phyloP scores from a whole-genome alignment of 1,140 invertebrate genomes.

The Panagrolaimus sp. region DNA sequence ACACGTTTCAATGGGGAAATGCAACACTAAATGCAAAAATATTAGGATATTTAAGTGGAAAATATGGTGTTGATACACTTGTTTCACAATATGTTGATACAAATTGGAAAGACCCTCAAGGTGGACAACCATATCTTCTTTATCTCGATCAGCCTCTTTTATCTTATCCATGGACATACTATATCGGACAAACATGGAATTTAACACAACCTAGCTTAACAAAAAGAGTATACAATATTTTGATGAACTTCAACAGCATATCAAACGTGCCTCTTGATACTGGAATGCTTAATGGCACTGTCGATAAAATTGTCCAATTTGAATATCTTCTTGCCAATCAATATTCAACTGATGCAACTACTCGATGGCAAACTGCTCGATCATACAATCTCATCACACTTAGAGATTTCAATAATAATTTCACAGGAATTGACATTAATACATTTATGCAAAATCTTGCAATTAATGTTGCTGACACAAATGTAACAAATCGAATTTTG shows the following conservation, averaged over 20 bases:
- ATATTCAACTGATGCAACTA: slow-evolving; percentile 1
- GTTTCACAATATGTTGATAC: background rate
- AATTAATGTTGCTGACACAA: background rate
- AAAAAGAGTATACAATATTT: background rate
- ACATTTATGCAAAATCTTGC: background rate
- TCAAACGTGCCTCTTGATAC: background rate
- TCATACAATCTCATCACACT: background rate
- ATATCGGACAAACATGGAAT: background rate
- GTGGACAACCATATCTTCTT: background rate
- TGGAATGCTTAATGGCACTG: background rate
- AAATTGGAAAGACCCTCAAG: background rate
- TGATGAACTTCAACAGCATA: background rate
- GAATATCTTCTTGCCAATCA: slow-evolving; percentile 9
- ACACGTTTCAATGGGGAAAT: background rate
- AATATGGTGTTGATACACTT: background rate
- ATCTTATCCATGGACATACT: background rate
- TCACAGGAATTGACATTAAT: background rate
- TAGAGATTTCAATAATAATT: background rate
- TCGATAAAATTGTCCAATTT: background rate
- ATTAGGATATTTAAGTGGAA: background rate
- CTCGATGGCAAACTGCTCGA: background rate
- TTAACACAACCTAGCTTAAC: background rate
- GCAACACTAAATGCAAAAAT: background rate
- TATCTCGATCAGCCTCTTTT: background rate
- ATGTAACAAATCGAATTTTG: background rate